Base-by-base conservation (phyloP, 2,797 vertebrate genomes). In the Pampus argenteus region DNA sequence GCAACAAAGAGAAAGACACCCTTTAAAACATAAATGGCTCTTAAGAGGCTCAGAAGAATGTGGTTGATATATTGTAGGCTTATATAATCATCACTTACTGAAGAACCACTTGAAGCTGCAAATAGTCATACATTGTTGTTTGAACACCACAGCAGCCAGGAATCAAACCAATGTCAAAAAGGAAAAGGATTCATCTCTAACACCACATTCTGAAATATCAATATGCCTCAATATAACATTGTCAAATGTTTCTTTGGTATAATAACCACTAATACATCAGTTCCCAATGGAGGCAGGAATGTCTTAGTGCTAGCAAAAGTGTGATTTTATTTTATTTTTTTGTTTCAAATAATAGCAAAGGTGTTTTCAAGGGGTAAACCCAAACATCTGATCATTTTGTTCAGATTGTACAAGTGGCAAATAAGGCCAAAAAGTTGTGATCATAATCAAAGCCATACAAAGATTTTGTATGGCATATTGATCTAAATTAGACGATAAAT, bases 81-180 rank as follows among this genome's bases (percentile, higher is more conserved):
- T 47, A 36, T 15, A 50, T 54, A 51, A 77, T 73, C 40, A 74
- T 44, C 11, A 20, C 26, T 38, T 50, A 56, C 26, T 78, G 29
- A 61, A 38, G 42, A 70, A 56, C 5, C 44, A 73, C 44, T 29
- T 61, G 23, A 64, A 62, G 6, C 23, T 1, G 9, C 42, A 15
- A 64, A 63, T 20, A 26, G 40, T 5, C 8, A 20, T 13, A 34
- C 42, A 52, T 57, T 57, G 45, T 45, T 26, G 3, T 50, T 52
- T 50, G 17, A 52, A 79, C 18, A 44, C 34, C 29, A 23, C 42
- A 34, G 44, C 45, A 44, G 20, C 23, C n/a, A 25, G 47, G 47
- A 45, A 67, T 61, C 49, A 76, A 74, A 31, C 45, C 15, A 62
- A 62, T 44, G 10, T 36, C n/a, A 15, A 63, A 25, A 49, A 47